These are phyloP conservation scores for Netelia virgata DNA, from an alignment of 2,888 invertebrate species.

Conservation along the genomic window DNA sequence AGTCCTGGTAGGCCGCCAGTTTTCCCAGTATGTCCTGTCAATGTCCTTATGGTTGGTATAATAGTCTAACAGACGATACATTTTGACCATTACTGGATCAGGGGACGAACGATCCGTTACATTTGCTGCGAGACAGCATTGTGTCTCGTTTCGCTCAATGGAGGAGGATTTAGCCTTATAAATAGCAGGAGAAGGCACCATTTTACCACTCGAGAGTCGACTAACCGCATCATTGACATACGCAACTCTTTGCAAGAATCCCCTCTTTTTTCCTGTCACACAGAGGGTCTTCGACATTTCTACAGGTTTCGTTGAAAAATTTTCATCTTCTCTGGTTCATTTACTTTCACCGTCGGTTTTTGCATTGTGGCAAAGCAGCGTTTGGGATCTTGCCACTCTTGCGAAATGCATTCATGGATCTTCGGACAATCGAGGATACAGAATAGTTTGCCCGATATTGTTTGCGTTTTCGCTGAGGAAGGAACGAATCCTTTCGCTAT, in stretches of 20 bases:
- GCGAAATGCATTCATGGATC: constrained; percentile 17
- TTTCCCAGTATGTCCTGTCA: not conserved
- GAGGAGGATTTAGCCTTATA: not conserved
- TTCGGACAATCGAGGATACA: constrained; percentile 13
- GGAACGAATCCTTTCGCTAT: constrained; percentile 53
- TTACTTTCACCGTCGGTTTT: constrained; percentile 23
- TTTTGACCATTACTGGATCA: constrained; percentile 56
- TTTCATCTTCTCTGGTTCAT: constrained; percentile 29
- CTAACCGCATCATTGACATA: constrained; percentile 40
- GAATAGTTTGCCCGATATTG: constrained; percentile 42
- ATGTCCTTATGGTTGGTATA: constrained; percentile 23
- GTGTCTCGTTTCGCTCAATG: constrained; percentile 33
- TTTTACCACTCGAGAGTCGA: constrained; percentile 45
- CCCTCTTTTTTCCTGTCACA: not conserved
- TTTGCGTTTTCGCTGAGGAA: constrained; percentile 14
- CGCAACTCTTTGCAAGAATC: constrained; percentile 59
- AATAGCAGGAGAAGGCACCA: not conserved
- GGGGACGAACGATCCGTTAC: constrained; percentile 42
- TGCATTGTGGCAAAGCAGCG: constrained; percentile 5
- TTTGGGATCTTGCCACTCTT: constrained; percentile 16
- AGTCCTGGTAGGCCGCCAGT: not conserved
- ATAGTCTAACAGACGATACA: constrained; percentile 35
- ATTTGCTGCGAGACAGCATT: constrained; percentile 7
- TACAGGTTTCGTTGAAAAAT: constrained; percentile 7
- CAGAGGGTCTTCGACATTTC: not conserved